These are phyloP conservation scores for Lypha dubia DNA, from an alignment of 2,888 invertebrate genomes.

Conservation along the genomic window DNA sequence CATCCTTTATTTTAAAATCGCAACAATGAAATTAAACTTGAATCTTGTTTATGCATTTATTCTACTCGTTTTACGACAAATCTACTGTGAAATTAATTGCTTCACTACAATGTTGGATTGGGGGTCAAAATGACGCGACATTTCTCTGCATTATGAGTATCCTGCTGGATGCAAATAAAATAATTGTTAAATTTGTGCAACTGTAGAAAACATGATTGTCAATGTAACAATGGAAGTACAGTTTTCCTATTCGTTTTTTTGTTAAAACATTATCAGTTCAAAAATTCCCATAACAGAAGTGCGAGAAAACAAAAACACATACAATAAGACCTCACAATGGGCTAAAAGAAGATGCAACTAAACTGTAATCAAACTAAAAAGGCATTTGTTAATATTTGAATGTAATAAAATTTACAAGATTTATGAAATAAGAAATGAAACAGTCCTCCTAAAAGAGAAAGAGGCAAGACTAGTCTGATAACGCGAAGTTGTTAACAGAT, in stretches of 20 bases:
- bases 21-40: no score
- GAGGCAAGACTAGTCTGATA: neutral
- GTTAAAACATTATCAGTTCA: conserved; percentile 21
- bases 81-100: neutral
- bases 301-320: neutral
- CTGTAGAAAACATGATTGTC: conserved; percentile 68
- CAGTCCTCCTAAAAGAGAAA: no score
- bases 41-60: neutral
- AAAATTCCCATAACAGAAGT: neutral
- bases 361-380: neutral
- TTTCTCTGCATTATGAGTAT: conserved; percentile 20
- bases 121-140: conserved; percentile 65
- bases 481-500: conserved; percentile 6
- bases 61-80: neutral
- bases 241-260: conserved; percentile 53
- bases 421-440: conserved; percentile 1
- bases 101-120: conserved; percentile 49
- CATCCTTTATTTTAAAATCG: no score
- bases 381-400: conserved; percentile 44
- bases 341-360: neutral
- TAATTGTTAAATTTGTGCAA: conserved; percentile 65
- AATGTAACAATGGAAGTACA: conserved; percentile 68
- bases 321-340: conserved; percentile 60
- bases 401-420: conserved; percentile 45
- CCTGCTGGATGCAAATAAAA: conserved; percentile 13